Evolutionary conservation across 2,888 invertebrate genomes (phyloP).

Genomic region (Phytoseiulus persimilis): DNA sequence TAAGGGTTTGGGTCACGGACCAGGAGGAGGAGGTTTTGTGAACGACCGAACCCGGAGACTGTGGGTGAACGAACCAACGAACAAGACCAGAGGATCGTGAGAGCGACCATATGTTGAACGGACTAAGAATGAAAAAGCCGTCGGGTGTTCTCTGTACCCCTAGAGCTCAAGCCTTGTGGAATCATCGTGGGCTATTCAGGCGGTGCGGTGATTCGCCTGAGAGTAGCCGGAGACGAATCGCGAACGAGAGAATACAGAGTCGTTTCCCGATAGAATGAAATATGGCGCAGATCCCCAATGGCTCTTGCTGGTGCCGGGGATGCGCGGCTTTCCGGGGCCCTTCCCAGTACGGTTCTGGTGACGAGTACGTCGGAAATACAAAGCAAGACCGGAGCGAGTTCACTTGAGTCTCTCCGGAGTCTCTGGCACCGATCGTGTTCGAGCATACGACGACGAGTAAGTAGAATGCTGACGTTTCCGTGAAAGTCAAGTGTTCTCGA

Average conservation of each 20-base stretch:
- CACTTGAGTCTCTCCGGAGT: no score
- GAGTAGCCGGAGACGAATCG: background rate
- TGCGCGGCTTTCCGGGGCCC: no score
- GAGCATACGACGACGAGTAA: no score
- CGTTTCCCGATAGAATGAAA: no score
- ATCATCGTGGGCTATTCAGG: no score
- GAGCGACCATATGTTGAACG: background rate
- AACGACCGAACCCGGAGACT: background rate
- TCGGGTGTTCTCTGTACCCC: background rate
- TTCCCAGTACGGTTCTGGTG: no score
- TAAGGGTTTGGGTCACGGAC: background rate
- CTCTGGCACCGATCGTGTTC: no score
- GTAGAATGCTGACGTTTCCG: background rate
- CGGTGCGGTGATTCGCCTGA: background rate
- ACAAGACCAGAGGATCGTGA: background rate
- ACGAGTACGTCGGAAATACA: no score
- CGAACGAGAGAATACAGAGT: no score
- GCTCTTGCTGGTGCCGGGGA: no score
- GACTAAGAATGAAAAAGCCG: background rate
- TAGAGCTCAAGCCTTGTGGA: background rate
- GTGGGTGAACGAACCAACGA: background rate
- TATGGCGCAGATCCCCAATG: no score
- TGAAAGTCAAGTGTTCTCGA: background rate
- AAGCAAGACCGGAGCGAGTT: no score
- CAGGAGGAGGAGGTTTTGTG: background rate